phyloP scores from a whole-genome alignment of 2,888 invertebrate genomes.

The Oxyteleia sp. region DNA sequence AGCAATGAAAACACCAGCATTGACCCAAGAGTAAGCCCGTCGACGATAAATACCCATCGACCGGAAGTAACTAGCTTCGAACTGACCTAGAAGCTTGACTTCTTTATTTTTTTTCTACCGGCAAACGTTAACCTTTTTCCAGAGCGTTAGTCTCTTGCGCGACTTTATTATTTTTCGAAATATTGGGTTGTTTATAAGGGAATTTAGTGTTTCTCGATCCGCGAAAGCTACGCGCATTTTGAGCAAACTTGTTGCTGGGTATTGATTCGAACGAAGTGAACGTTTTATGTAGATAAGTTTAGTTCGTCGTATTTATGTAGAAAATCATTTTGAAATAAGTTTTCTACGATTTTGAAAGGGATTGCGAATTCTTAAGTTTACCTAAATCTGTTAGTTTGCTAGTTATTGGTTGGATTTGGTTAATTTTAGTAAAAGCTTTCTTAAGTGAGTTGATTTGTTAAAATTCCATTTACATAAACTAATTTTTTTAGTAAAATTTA shows the following conservation, averaged over 20 bases:
- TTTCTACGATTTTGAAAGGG: background rate
- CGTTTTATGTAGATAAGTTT: background rate
- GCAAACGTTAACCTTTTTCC: constrained; percentile 30
- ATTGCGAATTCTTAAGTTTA: background rate
- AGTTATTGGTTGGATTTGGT: no score
- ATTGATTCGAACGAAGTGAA: background rate
- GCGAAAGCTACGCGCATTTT: background rate
- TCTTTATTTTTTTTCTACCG: constrained; percentile 47
- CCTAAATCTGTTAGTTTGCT: no score
- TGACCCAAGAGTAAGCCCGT: constrained; percentile 64
- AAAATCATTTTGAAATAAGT: no score
- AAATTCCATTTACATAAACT: no score
- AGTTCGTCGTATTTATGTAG: no score
- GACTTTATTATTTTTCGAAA: constrained; percentile 35
- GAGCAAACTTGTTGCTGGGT: constrained; percentile 32
- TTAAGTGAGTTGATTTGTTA: no score
- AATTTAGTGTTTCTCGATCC: background rate
- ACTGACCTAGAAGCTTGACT: constrained; percentile 59
- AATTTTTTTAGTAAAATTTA: no score
- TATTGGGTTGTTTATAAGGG: constrained; percentile 21
- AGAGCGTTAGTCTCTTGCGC: background rate
- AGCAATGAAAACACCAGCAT: constrained; percentile 52
- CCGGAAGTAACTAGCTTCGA: constrained; percentile 66
- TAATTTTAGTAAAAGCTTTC: no score
- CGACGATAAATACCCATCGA: constrained; percentile 69